Evolutionary conservation across 2,888 invertebrate genomes (phyloP).

Genomic region (Leptopterna dolabrata): DNA sequence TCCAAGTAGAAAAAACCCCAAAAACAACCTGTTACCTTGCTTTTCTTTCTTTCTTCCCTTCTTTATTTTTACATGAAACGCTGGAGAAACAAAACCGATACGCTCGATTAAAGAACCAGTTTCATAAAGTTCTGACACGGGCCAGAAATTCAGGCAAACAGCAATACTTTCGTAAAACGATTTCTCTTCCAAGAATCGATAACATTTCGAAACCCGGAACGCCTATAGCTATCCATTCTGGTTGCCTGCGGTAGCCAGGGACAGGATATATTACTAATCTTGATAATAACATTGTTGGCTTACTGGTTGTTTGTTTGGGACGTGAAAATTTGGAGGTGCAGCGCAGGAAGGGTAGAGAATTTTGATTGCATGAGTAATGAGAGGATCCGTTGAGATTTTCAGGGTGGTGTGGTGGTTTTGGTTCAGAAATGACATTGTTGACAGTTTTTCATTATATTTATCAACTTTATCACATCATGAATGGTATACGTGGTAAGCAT

Average conservation of each 20-base stretch:
- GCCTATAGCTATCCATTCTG: slow-evolving; percentile 2
- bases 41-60: no score
- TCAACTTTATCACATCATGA: no score
- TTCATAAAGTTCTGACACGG: neutral
- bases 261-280: neutral
- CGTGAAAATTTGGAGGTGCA: neutral
- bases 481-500: no score
- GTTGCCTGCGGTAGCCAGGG: neutral
- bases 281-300: neutral
- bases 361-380: neutral
- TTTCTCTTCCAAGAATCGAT: slow-evolving; percentile 27
- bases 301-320: neutral
- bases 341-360: neutral
- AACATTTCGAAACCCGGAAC: slow-evolving; percentile 14
- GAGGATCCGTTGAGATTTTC: no score
- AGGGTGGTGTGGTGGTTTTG: no score
- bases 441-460: no score
- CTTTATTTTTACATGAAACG: neutral
- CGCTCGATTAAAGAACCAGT: slow-evolving; percentile 7
- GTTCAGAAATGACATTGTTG: no score
- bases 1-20: no score
- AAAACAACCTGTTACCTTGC: no score
- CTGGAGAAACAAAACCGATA: neutral
- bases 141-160: neutral
- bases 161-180: slow-evolving; percentile 21